Base-by-base conservation (phyloP, 2,888 invertebrate genomes). In the Andrena flavipes region DNA sequence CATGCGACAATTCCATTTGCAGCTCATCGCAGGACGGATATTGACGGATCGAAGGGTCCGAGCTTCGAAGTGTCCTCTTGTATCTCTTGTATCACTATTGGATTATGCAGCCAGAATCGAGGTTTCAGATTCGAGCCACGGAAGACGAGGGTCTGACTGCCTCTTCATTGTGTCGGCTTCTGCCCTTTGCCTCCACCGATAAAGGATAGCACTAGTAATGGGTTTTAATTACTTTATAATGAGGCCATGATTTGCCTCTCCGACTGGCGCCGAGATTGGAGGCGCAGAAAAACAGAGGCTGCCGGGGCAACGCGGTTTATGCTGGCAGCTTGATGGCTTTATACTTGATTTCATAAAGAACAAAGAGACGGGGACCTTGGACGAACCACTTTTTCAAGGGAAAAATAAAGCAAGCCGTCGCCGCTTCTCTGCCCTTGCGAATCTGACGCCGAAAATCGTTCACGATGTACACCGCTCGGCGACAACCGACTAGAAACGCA, bases 141-240 rank as follows among this genome's bases (percentile, higher is more conserved):
- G 79, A 86, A 92, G 92, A 93, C 89, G 92, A 93, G 93, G 93
- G 93, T 93, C 90, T 91, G 93, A 93, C 93, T 91, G 91, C 86
- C 89, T 90, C 89, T 91, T 90, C 91, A 91, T 92, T 91, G 92
- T 91, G 87, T 90, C 90, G 91, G 90, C 90, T 86, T 88, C 90
- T 89, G 89, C 88, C 86, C 87, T 88, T 82, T 80, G 81, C 76
- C 73, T 82, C 82, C 84, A 82, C 84, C 91, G 90, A 92, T 92
- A 92, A 92, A 93, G 91, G 91, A 93, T 93, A 93, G 92, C 90
- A 92, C 92, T 92, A 92, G 94, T 94, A 94, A 94, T 93, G 93
- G 93, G 90, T 93, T 93, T 94, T 94, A 93, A 94, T 94, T 93
- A 94, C 92, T 93, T 92, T 91, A 92, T 93, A 93, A 94, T 93